Evolutionary conservation across 2,797 vertebrate genomes (phyloP).

Genomic region (Sebastes kiyomatsui): DNA sequence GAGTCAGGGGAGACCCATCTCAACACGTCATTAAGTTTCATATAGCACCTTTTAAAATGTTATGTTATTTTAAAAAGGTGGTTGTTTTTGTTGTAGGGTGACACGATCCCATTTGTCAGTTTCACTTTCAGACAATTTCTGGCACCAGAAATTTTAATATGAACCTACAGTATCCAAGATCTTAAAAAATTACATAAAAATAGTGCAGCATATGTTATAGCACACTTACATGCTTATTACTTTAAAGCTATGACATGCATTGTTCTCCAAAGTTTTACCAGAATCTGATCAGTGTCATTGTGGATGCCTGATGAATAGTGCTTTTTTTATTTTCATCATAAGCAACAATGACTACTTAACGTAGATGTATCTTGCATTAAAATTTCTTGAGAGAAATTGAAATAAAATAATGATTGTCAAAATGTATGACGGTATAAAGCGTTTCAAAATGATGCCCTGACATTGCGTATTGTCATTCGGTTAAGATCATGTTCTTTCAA

Average conservation of each 20-base stretch:
- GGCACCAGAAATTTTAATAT: not conserved
- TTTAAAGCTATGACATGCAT: not conserved
- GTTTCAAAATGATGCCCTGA: not conserved
- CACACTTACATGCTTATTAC: not conserved
- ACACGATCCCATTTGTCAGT: not conserved
- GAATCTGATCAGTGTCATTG: not conserved
- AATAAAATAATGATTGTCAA: not conserved
- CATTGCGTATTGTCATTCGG: not conserved
- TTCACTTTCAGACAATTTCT: not conserved
- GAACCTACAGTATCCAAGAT: not conserved
- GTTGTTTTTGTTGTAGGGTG: not conserved
- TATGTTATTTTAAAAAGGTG: not conserved
- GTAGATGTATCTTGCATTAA: not conserved
- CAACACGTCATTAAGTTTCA: not conserved
- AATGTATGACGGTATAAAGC: not conserved
- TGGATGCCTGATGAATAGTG: not conserved
- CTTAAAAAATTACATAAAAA: not conserved
- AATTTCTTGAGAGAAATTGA: not conserved
- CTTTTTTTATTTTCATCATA: not conserved
- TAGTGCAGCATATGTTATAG: not conserved
- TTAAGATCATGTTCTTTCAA: not conserved
- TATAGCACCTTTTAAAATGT: not conserved
- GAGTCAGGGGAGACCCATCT: not conserved
- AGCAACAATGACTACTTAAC: not conserved
- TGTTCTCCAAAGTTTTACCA: not conserved